phyloP scores from a whole-genome alignment of 2,888 invertebrate species.

The Omphaloscelis lunosa region DNA sequence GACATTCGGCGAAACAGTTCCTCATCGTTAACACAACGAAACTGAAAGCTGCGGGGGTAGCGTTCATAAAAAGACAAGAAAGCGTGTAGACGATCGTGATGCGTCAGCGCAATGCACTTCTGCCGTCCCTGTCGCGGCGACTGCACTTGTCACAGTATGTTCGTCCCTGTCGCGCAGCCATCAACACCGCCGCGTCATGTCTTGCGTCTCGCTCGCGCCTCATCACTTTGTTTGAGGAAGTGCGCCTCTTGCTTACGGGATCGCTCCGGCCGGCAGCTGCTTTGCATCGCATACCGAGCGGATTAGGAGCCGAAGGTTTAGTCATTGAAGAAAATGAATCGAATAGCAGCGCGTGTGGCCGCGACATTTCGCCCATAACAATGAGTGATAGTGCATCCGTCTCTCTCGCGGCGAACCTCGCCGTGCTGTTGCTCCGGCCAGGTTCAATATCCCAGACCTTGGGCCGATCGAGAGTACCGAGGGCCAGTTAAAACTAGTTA shows the following conservation, averaged over 20 bases:
- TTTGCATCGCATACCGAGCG: conserved; percentile 84
- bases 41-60: conserved; percentile 83
- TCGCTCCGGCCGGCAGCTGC: conserved; percentile 77
- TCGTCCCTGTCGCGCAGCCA: conserved; percentile 65
- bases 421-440: conserved; percentile 87
- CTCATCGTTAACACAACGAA: conserved; percentile 78
- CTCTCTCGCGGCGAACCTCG: conserved; percentile 87
- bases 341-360: conserved; percentile 83
- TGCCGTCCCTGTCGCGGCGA: conserved; percentile 77
- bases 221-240: conserved; percentile 84
- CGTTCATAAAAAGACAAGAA: conserved; percentile 82
- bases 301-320: conserved; percentile 82
- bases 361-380: conserved; percentile 88
- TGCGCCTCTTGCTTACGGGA: conserved; percentile 82
- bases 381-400: conserved; percentile 89
- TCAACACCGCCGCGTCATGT: conserved; percentile 25
- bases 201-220: conserved; percentile 66
- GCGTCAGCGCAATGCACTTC: conserved; percentile 88
- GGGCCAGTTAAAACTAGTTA: conserved; percentile 86
- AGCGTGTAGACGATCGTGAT: conserved; percentile 84
- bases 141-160: conserved; percentile 79
- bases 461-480: conserved; percentile 85
- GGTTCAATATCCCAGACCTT: conserved; percentile 91
- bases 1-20: conserved; percentile 77
- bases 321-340: conserved; percentile 79